phyloP scores from a whole-genome alignment of 2,888 invertebrate genomes.

The Stenodera caucasica region DNA sequence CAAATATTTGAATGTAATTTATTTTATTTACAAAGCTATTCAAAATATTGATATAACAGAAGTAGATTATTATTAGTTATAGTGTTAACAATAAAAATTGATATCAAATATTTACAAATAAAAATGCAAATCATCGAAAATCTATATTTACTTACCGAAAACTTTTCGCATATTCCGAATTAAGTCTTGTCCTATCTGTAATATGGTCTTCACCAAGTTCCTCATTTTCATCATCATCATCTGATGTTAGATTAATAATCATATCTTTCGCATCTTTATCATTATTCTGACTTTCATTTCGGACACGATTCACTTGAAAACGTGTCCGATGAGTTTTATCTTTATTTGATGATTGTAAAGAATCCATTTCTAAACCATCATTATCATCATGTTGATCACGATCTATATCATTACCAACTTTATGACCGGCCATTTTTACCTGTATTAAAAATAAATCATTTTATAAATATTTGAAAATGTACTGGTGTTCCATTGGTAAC shows the following conservation, averaged over 20 bases:
- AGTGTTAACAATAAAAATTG: no score
- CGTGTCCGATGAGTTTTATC: conserved; percentile 56
- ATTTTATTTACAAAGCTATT: no score
- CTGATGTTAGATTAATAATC: conserved; percentile 33
- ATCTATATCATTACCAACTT: background rate
- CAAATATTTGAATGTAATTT: no score
- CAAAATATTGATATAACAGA: no score
- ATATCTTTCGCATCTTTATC: conserved; percentile 29
- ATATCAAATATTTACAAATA: background rate
- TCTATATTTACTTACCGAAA: conserved; percentile 63
- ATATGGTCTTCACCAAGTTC: conserved; percentile 54
- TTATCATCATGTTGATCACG: conserved; percentile 10
- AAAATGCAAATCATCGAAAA: background rate
- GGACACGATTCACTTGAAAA: conserved; percentile 65
- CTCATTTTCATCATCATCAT: conserved; percentile 46
- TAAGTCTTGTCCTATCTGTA: conserved; percentile 55
- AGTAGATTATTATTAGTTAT: no score
- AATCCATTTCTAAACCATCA: conserved; percentile 41
- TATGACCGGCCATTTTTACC: conserved; percentile 1
- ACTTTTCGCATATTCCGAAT: conserved; percentile 70
- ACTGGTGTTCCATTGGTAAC: no score
- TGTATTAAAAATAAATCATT: background rate
- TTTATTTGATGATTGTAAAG: conserved; percentile 36
- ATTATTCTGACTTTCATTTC: conserved; percentile 56
- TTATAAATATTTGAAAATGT: no score